phyloP scores from a whole-genome alignment of 1,140 invertebrate species.

The Anastrepha ludens region DNA sequence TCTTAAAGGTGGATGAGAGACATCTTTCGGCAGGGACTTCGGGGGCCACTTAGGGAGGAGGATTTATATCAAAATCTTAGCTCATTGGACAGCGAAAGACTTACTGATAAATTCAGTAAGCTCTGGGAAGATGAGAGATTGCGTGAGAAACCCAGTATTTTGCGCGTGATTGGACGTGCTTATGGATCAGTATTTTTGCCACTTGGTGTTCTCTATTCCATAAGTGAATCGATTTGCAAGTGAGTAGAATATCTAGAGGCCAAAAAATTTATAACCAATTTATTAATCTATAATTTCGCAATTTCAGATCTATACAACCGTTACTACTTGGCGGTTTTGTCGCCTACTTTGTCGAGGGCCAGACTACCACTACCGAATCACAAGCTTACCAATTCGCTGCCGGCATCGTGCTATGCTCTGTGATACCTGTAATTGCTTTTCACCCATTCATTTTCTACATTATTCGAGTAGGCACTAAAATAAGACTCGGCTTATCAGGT shows the following conservation, averaged over 20 bases:
- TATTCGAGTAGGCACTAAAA: conserved; percentile 83
- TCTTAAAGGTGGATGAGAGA: conserved; percentile 73
- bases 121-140: conserved; percentile 69
- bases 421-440: conserved; percentile 80
- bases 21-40: conserved; percentile 73
- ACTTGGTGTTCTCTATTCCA: conserved; percentile 75
- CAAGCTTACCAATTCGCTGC: conserved; percentile 82
- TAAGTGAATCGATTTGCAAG: conserved; percentile 77
- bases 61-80: conserved; percentile 75
- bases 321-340: conserved; percentile 82
- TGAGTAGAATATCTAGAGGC: conserved; percentile 64
- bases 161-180: conserved; percentile 75
- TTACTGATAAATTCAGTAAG: conserved; percentile 66
- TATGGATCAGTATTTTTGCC: conserved; percentile 76
- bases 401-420: conserved; percentile 82
- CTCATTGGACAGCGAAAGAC: conserved; percentile 66
- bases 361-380: conserved; percentile 72
- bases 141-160: conserved; percentile 75
- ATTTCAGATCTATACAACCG: conserved; percentile 81
- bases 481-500: conserved; percentile 85
- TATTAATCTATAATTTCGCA: not conserved
- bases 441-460: conserved; percentile 88
- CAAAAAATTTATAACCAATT: conserved; percentile 2
- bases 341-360: conserved; percentile 79
- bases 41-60: conserved; percentile 74